These are phyloP conservation scores for Ispidina picta DNA, from an alignment of 2,797 vertebrate species.

Conservation along the genomic window DNA sequence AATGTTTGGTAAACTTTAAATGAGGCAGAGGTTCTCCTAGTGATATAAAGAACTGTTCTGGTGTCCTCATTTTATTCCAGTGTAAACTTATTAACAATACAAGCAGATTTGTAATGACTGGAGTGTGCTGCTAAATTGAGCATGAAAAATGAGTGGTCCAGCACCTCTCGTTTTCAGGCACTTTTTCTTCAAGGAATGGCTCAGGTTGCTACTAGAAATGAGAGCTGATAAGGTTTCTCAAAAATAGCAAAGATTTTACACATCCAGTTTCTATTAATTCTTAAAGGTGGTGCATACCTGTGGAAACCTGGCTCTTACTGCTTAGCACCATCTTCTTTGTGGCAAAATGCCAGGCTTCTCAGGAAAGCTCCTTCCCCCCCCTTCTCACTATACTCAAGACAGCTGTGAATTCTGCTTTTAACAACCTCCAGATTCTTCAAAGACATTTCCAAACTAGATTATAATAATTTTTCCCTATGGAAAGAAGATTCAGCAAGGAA, in stretches of 20 bases:
- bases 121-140: background rate
- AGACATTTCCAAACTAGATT: background rate
- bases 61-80: background rate
- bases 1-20: background rate
- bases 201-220: background rate
- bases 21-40: background rate
- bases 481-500: background rate
- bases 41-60: background rate
- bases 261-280: background rate
- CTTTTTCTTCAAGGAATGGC: background rate
- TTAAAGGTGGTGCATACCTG: background rate
- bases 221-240: background rate
- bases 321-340: background rate
- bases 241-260: accelerated
- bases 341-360: background rate
- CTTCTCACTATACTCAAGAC: background rate
- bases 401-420: background rate
- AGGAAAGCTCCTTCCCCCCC: background rate
- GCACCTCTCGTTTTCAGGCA: accelerated
- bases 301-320: background rate
- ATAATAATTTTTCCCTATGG: background rate
- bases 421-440: background rate
- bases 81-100: background rate
- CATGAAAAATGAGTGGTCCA: background rate
- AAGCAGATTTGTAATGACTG: background rate